phyloP scores from a whole-genome alignment of 2,797 vertebrate species.

The Aplochiton taeniatus region DNA sequence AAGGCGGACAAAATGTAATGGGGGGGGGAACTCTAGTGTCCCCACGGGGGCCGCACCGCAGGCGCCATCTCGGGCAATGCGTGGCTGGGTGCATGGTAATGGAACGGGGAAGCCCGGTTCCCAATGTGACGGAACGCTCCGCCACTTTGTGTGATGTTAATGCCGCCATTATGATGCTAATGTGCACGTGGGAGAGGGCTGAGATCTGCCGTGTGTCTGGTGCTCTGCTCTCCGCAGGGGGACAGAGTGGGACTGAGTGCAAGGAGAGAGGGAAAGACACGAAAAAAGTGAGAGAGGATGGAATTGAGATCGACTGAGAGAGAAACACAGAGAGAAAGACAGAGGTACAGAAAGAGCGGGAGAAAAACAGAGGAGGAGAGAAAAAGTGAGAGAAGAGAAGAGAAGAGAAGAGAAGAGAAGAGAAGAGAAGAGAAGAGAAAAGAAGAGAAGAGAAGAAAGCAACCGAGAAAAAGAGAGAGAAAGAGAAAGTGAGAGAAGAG shows the following conservation, averaged over 20 bases:
- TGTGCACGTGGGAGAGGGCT: constrained; percentile 42
- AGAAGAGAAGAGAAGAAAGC: neutral
- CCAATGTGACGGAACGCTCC: too few species aligned
- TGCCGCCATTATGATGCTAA: constrained; percentile 64
- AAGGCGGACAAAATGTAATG: too few species aligned
- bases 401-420: neutral
- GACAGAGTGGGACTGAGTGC: neutral
- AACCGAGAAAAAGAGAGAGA: neutral
- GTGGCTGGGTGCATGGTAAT: too few species aligned
- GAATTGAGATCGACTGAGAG: too few species aligned
- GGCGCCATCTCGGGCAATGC: too few species aligned
- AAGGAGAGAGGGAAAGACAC: neutral
- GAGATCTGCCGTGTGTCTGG: too few species aligned
- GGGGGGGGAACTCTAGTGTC: too few species aligned
- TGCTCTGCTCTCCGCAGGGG: constrained; percentile 36
- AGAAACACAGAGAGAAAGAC: constrained; percentile 20
- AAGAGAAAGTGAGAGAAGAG: constrained; percentile 28
- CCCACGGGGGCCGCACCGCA: too few species aligned
- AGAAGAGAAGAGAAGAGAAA: constrained; percentile 21
- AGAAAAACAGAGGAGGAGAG: constrained; percentile 1
- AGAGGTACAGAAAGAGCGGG: constrained; percentile 31
- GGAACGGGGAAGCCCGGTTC: too few species aligned
- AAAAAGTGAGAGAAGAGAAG: too few species aligned
- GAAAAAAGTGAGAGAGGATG: constrained; percentile 1
- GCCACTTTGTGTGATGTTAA: constrained; percentile 27